A percentile compares a stretch with the other conserved stretches of the same genome.
These are phyloP conservation scores for Pelagia noctiluca DNA, from an alignment of 30 jellyfish, hydroid and myxozoan species.

Conservation along the genomic window DNA sequence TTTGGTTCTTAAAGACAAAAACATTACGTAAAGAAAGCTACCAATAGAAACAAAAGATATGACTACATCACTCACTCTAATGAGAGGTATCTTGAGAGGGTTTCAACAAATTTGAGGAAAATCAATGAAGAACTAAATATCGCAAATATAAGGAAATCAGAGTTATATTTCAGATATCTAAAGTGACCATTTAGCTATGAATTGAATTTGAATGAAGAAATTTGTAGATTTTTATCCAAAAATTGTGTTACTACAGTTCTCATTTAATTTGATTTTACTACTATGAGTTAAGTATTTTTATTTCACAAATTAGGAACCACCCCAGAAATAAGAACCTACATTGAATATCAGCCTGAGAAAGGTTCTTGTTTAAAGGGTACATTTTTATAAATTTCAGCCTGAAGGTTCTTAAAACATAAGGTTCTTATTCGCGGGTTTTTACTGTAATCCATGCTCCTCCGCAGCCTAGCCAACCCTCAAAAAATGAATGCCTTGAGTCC, in stretches of 20 bases:
- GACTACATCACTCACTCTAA: too few relatives aligned
- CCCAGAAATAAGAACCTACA: slow-evolving; percentile 1
- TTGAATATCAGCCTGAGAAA: background rate
- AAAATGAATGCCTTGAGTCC: too few relatives aligned
- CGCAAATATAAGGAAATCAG: background rate
- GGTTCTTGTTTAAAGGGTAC: slow-evolving; percentile 2
- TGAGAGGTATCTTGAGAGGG: slow-evolving; percentile 8
- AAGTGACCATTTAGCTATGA: background rate
- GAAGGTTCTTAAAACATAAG: too few relatives aligned
- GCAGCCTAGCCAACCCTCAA: too few relatives aligned
- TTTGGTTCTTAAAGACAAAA: too few relatives aligned
- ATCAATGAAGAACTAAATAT: background rate
- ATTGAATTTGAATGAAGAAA: background rate
- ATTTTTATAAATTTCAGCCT: background rate
- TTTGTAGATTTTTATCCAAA: background rate
- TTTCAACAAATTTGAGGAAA: background rate
- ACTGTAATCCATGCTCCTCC: too few relatives aligned
- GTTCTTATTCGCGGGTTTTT: background rate
- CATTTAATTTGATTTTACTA: background rate
- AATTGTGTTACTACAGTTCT: background rate
- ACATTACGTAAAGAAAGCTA: too few relatives aligned
- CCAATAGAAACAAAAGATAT: too few relatives aligned
- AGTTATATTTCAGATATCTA: background rate
- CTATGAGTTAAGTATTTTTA: background rate
- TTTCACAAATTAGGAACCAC: background rate